These are phyloP conservation scores for Megalops atlanticus DNA, from an alignment of 2,113 vertebrate genomes.

Conservation along the genomic window DNA sequence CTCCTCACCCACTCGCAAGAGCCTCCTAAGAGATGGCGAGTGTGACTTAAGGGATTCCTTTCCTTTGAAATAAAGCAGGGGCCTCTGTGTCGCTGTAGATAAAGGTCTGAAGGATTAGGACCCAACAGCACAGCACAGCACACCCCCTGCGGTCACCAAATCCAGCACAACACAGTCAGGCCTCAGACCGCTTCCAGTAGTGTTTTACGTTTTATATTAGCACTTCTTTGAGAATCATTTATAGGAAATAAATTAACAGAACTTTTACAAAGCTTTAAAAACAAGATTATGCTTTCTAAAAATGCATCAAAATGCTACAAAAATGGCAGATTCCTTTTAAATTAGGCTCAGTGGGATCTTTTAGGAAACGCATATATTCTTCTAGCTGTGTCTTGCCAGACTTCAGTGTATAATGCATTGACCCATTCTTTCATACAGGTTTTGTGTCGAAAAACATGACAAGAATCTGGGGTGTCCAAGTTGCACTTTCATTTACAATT, in stretches of 20 bases:
- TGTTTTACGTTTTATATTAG: constrained; percentile 42
- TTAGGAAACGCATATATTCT: neutral
- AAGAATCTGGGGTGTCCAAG: neutral
- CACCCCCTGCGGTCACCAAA: constrained; percentile 33
- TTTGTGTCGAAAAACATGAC: neutral
- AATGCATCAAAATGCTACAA: constrained; percentile 29
- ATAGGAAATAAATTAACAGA: constrained; percentile 40
- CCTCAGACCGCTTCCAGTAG: constrained; percentile 7
- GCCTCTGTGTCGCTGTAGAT: neutral
- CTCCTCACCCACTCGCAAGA: constrained; percentile 17
- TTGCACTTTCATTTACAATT: neutral
- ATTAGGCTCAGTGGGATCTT: neutral
- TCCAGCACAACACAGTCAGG: constrained; percentile 39
- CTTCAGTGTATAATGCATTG: constrained; percentile 19
- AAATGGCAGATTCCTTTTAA: neutral
- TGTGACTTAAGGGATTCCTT: constrained; percentile 13
- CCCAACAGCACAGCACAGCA: constrained; percentile 5
- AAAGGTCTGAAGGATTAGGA: neutral
- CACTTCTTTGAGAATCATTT: constrained; percentile 39
- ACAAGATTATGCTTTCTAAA: constrained; percentile 34
- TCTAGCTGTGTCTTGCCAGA: neutral
- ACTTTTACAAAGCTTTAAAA: constrained; percentile 39
- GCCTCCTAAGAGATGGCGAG: neutral
- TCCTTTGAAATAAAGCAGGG: constrained; percentile 32
- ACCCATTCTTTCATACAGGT: constrained; percentile 6